phyloP scores from a whole-genome alignment of 2,797 vertebrate genomes.

The Tiaroga cobitis region DNA sequence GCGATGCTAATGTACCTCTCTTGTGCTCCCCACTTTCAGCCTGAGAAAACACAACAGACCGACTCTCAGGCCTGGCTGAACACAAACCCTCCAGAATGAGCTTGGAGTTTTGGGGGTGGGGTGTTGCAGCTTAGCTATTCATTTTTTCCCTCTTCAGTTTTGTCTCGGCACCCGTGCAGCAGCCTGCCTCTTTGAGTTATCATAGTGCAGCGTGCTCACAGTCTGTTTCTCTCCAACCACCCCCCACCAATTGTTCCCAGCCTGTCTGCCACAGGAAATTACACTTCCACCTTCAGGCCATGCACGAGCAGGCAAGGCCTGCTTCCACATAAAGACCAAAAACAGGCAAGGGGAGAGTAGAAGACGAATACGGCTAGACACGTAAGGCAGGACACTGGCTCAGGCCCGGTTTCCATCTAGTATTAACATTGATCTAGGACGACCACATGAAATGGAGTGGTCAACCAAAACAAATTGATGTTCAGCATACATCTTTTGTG shows the following conservation, averaged over 20 bases:
- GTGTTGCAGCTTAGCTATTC: slow-evolving; percentile 10
- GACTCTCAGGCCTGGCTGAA: slow-evolving; percentile 19
- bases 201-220: slow-evolving; percentile 41
- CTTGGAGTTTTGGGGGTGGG: background rate
- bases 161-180: background rate
- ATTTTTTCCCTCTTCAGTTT: slow-evolving; percentile 5
- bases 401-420: background rate
- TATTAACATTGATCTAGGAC: slow-evolving; percentile 4
- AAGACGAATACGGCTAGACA: background rate
- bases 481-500: slow-evolving; percentile 4
- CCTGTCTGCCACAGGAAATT: slow-evolving; percentile 63
- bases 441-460: slow-evolving; percentile 5
- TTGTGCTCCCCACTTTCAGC: slow-evolving; percentile 38
- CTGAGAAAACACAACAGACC: slow-evolving; percentile 30
- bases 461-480: too few relatives aligned
- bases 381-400: background rate
- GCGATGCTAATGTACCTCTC: slow-evolving; percentile 50
- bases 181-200: slow-evolving; percentile 46
- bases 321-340: slow-evolving; percentile 39
- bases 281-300: slow-evolving; percentile 54
- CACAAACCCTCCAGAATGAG: slow-evolving; percentile 22
- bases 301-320: slow-evolving; percentile 24
- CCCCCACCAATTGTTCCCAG: slow-evolving; percentile 49
- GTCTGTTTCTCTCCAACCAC: slow-evolving; percentile 40
- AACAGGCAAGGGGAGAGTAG: slow-evolving; percentile 10